Conservation (phyloP, 35 echinoderm and acorn worm genomes). For the Amphiura filiformis region DNA sequence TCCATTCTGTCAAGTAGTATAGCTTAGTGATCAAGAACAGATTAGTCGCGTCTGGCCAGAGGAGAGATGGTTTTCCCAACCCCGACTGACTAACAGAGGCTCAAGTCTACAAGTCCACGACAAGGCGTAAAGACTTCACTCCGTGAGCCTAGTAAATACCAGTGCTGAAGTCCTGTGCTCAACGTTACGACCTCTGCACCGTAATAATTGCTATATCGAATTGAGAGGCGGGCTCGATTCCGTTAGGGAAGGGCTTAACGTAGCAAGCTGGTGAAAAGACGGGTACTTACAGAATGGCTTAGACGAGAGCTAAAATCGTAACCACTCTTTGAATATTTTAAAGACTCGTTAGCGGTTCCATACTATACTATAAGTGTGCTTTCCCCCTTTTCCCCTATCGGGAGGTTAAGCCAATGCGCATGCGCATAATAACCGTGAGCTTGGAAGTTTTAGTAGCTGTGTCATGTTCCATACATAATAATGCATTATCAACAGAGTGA, state of each 20-base stretch:
- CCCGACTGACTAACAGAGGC: not conserved
- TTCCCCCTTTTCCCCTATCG: not conserved
- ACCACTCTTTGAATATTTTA: slow-evolving; percentile 11
- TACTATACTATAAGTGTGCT: not conserved
- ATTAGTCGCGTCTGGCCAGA: not conserved
- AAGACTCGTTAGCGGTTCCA: not conserved
- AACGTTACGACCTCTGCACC: not conserved
- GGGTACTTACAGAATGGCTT: not conserved
- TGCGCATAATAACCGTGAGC: not conserved
- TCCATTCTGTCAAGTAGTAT: not conserved
- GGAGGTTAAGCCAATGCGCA: not conserved
- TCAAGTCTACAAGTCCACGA: not conserved
- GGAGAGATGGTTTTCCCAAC: not conserved
- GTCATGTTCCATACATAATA: not conserved
- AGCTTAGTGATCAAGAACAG: not conserved
- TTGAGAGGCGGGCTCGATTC: not conserved
- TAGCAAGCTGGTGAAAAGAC: not conserved
- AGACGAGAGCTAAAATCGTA: not conserved
- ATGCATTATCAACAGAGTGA: not conserved
- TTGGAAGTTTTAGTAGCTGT: not conserved
- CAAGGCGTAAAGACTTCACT: not conserved
- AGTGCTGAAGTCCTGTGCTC: slow-evolving; percentile 1
- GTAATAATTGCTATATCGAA: slow-evolving; percentile 1
- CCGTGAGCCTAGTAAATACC: not conserved
- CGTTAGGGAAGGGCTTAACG: not conserved